A percentile compares a stretch with the other conserved stretches of the same genome.
These are phyloP conservation scores for Odontothrips loti DNA, from an alignment of 2,888 invertebrate genomes.

Conservation along the genomic window DNA sequence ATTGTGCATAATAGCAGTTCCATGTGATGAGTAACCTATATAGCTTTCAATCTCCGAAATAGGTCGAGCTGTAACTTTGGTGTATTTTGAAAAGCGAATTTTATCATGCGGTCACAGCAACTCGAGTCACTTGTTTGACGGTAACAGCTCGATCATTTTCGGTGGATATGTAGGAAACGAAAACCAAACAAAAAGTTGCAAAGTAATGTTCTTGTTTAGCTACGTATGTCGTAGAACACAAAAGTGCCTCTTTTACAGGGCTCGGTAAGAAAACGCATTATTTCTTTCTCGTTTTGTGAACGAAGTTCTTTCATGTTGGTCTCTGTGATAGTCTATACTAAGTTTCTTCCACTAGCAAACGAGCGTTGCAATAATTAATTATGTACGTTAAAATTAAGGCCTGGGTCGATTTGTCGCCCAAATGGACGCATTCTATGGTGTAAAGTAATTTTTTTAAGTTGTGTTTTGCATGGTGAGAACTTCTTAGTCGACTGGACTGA, in stretches of 20 bases:
- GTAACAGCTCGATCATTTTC: background rate
- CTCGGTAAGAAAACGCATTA: too few species aligned
- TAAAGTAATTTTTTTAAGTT: background rate
- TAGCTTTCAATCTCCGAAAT: background rate
- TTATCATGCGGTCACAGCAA: background rate
- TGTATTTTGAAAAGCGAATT: too few species aligned
- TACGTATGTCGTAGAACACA: background rate
- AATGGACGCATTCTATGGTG: constrained; percentile 3
- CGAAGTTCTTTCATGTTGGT: constrained; percentile 17
- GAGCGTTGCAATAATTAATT: constrained; percentile 23
- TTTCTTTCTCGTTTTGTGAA: background rate
- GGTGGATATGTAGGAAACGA: too few species aligned
- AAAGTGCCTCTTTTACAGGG: background rate
- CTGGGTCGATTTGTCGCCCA: background rate
- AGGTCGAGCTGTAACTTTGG: background rate
- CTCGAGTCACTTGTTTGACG: background rate
- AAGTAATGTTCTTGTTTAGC: background rate
- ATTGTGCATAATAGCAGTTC: background rate
- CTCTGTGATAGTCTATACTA: constrained; percentile 22
- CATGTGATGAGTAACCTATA: background rate
- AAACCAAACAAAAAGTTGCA: too few species aligned
- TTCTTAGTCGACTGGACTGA: constrained; percentile 1
- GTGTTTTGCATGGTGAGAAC: background rate
- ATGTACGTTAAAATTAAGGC: background rate
- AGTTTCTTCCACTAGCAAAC: constrained; percentile 22